Evolutionary conservation across 1,140 invertebrate species (phyloP).

Genomic region (Polypedilum vanderplanki): DNA sequence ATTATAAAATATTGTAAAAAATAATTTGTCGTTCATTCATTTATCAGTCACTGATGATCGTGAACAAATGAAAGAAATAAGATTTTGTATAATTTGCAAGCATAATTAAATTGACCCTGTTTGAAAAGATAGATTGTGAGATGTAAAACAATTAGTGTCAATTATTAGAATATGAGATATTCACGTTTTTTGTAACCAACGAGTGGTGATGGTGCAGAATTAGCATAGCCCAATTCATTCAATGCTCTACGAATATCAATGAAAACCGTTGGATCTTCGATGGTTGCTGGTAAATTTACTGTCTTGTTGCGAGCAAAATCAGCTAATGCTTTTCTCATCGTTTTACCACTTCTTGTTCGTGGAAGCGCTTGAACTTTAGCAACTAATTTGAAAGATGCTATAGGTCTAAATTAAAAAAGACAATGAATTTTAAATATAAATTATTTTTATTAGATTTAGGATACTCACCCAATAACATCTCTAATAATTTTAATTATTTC

Average conservation of each 20-base stretch:
- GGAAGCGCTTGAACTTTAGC: conserved; percentile 72
- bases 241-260: conserved; percentile 63
- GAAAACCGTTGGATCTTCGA: conserved; percentile 81
- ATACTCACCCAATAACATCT: conserved; percentile 55
- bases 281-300: conserved; percentile 74
- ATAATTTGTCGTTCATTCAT: too few relatives aligned
- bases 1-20: too few relatives aligned
- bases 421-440: too few relatives aligned
- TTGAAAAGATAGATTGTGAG: too few relatives aligned
- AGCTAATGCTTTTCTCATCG: conserved; percentile 75
- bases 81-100: too few relatives aligned
- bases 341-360: conserved; percentile 70
- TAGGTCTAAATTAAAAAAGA: conserved; percentile 66
- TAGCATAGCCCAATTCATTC: conserved; percentile 67
- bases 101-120: neutral
- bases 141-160: neutral
- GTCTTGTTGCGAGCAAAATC: conserved; percentile 71
- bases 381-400: conserved; percentile 75
- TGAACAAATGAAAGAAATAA: too few relatives aligned
- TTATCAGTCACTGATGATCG: too few relatives aligned
- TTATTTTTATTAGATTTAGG: too few relatives aligned
- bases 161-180: too few relatives aligned
- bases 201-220: conserved; percentile 59
- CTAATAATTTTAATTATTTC: conserved; percentile 68
- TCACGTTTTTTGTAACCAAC: conserved; percentile 35